Base-by-base conservation (phyloP, 2,797 vertebrate species). In the Lagocephalus sceleratus region DNA sequence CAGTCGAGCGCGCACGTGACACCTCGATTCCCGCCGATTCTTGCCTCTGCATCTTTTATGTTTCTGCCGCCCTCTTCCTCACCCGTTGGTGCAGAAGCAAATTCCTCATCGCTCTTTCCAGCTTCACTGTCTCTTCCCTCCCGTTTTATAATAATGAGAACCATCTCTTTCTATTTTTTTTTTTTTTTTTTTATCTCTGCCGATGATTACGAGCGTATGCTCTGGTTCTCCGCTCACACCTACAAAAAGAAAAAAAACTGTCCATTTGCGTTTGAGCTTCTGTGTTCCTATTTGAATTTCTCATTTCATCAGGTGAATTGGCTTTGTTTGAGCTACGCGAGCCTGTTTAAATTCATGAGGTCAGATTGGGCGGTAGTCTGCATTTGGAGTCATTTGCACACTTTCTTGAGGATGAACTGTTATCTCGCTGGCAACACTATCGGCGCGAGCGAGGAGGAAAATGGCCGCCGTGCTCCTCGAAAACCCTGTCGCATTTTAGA, bases 261-360 rank as follows among this genome's bases (percentile, higher is more conserved):
- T 64, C 54, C 17, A 43, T 53, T 60, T 51, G 53, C 41, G 7
- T 61, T 49, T 63, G 42, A 23, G 53, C 61, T 52, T 12, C 1
- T 58, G 56, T 50, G 54, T 63, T 71, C 54, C 67, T 59, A 71
- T 81, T 81, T 61, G 60, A 78, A 73, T 75, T 77, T 68, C 75
- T 73, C 65, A 74, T 87, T 82, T 75, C 63, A 78, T 76, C 62
- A 68, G 60, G 73, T 77, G 54, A 63, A 66, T 64, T 21, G 45
- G 50, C 63, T 69, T 54, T 67, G 77, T 87, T 82, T 78, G 68
- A 64, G 77, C 86, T 81, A 81, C 73, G 83, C 79, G 82, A 85
- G 78, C 67, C 76, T 85, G 75, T 89, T 86, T 86, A 85, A 86
- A 87, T 87, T 85, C 82, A 87, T 78, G 79, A 82, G 78, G 77